phyloP scores from a whole-genome alignment of 64 coral and sea anemone species.

The Dendrophyllia cribrosa region DNA sequence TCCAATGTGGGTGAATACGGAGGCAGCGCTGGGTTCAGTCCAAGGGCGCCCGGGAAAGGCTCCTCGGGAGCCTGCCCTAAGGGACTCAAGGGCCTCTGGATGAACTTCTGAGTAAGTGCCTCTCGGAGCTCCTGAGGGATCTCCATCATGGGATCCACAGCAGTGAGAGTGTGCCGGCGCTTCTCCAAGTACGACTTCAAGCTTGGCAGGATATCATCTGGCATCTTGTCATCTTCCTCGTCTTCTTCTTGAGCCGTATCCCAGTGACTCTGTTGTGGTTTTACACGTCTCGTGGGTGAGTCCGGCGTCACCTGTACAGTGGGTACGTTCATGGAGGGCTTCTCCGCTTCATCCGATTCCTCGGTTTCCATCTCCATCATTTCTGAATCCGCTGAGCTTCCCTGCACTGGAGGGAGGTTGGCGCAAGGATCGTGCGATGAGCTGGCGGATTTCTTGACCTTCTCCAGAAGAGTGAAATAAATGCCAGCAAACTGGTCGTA shows the following conservation, averaged over 20 bases:
- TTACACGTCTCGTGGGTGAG: constrained; percentile 67
- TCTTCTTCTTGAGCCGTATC: constrained; percentile 51
- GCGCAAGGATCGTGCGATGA: constrained; percentile 48
- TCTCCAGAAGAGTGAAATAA: constrained; percentile 86
- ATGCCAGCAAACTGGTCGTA: constrained; percentile 96
- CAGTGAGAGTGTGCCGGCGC: constrained; percentile 91
- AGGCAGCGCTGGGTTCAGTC: constrained; percentile 22
- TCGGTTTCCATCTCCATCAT: constrained; percentile 86
- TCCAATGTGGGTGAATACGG: constrained; percentile 84
- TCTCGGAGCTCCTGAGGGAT: constrained; percentile 85
- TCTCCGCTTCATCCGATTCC: not conserved
- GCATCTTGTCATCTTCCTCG: constrained; percentile 94
- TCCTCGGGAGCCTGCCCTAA: constrained; percentile 55
- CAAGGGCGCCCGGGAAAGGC: constrained; percentile 28
- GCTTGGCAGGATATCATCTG: constrained; percentile 82
- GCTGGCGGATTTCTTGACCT: constrained; percentile 62
- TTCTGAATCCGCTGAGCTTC: constrained; percentile 22
- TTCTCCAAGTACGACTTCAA: constrained; percentile 86
- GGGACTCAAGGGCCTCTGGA: constrained; percentile 68
- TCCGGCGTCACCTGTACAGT: constrained; percentile 94
- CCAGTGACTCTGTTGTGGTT: constrained; percentile 4
- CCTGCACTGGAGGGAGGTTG: not conserved
- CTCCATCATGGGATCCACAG: constrained; percentile 89
- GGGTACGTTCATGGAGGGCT: constrained; percentile 78
- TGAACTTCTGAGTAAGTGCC: constrained; percentile 70